Evolutionary conservation across 2,888 invertebrate genomes (phyloP), one percentile per base, ranked within the genome.

Genomic region (Chaetogeoica ovagalla): DNA sequence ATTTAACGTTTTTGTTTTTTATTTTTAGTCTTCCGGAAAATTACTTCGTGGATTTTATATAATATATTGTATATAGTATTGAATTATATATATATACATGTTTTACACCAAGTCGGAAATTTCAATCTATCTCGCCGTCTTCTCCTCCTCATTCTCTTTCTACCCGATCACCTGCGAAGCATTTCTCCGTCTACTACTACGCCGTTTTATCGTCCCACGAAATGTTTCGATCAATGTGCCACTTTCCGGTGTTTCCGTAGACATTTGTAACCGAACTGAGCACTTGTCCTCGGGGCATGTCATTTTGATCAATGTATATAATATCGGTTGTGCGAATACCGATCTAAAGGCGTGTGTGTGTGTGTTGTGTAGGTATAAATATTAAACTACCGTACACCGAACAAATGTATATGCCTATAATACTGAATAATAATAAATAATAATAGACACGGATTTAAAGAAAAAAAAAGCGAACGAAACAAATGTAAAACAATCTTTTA

Each of bases 281-380:
- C 75, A 37, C 23, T 60, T 37, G 70, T 69, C 69, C 30, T 21
- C 68, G 23, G 19, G 39, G 52, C 70, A 62, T 77, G 70, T 63
- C 37, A 63, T 62, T 77, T 77, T 39, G 70, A 70, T 63, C 63
- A 55, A 55, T 70, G 63, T 23, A 76, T 76, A 15, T 11, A n/a
- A n/a, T n/a, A 60, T 9, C 39, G 48, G 15, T 19, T 17, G 19
- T 55, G 37, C 57, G 37, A 69, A 48, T 52, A 52, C 52, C 68
- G 17, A 19, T 30, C 39, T 55, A 57, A 21, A 48, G 23, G n/a
- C 52, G 30, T 19, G 43, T 4, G 30, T 30, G 30, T 30, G 30
- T 30, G 30, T 30, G 30, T 30, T 2, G 1, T 2, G 30, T 1
- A 2, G 30, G 30, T 30, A 30, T 23, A 68, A 23, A 65, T 65